Conservation (phyloP, 2,888 invertebrate species). For the Brachylomia viminalis region DNA sequence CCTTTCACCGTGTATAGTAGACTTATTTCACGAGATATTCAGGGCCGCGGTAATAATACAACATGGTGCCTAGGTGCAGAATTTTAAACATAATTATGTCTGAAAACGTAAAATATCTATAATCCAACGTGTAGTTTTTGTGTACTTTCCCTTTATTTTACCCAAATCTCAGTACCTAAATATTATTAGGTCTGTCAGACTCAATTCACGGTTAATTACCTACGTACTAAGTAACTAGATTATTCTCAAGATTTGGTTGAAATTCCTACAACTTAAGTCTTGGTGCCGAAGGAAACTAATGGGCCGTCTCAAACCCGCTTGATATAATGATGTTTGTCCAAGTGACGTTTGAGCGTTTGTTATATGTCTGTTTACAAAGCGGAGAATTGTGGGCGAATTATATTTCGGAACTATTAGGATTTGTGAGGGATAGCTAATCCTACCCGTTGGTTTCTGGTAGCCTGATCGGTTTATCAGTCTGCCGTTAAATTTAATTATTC, state of each 20-base stretch:
- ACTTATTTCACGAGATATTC: neutral
- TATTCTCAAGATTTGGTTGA: slow-evolving; percentile 19
- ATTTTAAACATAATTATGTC: neutral
- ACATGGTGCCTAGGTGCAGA: neutral
- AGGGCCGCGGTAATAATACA: neutral
- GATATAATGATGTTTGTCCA: slow-evolving; percentile 41
- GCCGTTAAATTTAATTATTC: neutral
- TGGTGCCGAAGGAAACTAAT: slow-evolving; percentile 20
- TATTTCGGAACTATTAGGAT: neutral
- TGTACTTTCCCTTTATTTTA: neutral
- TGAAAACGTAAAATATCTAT: neutral
- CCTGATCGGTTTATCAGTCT: too few species aligned
- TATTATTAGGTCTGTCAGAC: neutral
- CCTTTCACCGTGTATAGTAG: neutral
- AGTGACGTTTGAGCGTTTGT: slow-evolving; percentile 37
- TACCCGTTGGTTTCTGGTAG: neutral
- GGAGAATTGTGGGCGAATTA: neutral
- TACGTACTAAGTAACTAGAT: slow-evolving; percentile 20
- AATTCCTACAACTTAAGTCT: slow-evolving; percentile 4
- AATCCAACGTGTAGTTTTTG: neutral
- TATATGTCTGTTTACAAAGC: slow-evolving; percentile 31
- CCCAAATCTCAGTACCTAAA: neutral
- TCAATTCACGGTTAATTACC: slow-evolving; percentile 23
- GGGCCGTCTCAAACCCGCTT: slow-evolving; percentile 21
- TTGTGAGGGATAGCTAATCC: neutral